Conservation (phyloP, 2,113 vertebrate genomes). For the Sapayoa aenigma region DNA sequence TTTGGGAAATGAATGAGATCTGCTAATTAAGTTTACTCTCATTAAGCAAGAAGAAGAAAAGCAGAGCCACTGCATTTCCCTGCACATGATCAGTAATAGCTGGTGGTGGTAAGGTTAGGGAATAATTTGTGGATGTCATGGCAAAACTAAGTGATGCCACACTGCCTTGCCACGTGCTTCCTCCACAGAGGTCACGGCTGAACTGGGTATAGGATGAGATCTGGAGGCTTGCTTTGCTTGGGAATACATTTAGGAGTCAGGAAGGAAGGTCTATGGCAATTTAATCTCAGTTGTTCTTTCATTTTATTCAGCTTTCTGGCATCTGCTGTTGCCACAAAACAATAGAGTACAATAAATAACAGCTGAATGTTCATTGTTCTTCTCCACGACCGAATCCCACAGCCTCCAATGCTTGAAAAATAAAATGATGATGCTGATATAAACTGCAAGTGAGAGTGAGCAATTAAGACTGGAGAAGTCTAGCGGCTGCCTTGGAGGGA, state of each 20-base stretch:
- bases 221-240: not conserved
- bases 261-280: slow-evolving; percentile 58
- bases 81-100: not conserved
- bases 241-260: slow-evolving; percentile 57
- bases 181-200: not conserved
- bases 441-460: slow-evolving; percentile 58
- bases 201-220: not conserved
- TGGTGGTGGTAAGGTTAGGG: not conserved
- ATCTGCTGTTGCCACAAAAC: slow-evolving; percentile 70
- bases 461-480: slow-evolving; percentile 56
- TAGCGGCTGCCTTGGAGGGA: slow-evolving; percentile 62
- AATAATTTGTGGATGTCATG: not conserved
- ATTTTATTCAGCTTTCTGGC: slow-evolving; percentile 63
- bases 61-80: not conserved
- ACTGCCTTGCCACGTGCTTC: not conserved
- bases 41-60: not conserved
- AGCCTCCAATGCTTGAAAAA: slow-evolving; percentile 39
- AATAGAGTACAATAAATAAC: slow-evolving; percentile 66
- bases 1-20: not conserved
- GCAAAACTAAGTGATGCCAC: not conserved
- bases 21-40: slow-evolving; percentile 6
- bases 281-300: slow-evolving; percentile 57
- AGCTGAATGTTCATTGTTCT: slow-evolving; percentile 69
- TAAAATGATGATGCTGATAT: slow-evolving; percentile 60
- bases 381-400: not conserved